Base-by-base conservation (phyloP, 2,888 invertebrate species). In the Schizotus pectinicornis region DNA sequence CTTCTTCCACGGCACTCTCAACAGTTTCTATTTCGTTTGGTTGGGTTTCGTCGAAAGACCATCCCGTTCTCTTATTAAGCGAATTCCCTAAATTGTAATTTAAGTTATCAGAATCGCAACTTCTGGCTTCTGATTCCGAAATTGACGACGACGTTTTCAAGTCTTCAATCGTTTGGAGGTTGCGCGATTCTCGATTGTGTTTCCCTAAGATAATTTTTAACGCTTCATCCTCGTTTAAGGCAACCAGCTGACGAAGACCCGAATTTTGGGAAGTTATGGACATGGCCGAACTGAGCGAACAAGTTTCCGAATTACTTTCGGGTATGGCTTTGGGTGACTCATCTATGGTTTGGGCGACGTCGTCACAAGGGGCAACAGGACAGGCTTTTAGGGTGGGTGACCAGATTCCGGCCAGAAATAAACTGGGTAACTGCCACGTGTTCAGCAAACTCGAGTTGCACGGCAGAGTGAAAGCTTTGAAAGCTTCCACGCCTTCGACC, bases 361-460 rank as follows among this genome's bases (percentile, higher is more conserved):
- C 94, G 32, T 92, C 82, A 7, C 90, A 91, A 52, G 88, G 85
- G 68, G 87, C 85, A 32, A 89, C 83, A 9, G 92, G 91, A 67
- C 88, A 89, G 3, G 88, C 85, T 74, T 89, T 88, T 74, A 92
- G 83, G 6, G 91, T 89, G 0, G 92, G 90, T 1, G 90, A 87
- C 91, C 93, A 94, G 48, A 94, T 83, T 3, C 95, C 95, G 8
- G 94, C 91, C 69, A 95, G 80, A 74, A 91, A 84, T 35, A 97
- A 80, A 0, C 95, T 90, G 36, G 90, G 88, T 68, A 89, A 88
- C 0, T 91, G 89, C 97, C 97, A 98, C 52, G 87, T 86, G 79
- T 97, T 97, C 0, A 97, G 81, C 14, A 95, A 81, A 75, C 94
- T 94, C 0, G 93, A 91, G 80, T 94, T 94, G 67, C 85, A 88